Conservation (phyloP, 2,113 vertebrate genomes). For the Pygoscelis antarcticus region DNA sequence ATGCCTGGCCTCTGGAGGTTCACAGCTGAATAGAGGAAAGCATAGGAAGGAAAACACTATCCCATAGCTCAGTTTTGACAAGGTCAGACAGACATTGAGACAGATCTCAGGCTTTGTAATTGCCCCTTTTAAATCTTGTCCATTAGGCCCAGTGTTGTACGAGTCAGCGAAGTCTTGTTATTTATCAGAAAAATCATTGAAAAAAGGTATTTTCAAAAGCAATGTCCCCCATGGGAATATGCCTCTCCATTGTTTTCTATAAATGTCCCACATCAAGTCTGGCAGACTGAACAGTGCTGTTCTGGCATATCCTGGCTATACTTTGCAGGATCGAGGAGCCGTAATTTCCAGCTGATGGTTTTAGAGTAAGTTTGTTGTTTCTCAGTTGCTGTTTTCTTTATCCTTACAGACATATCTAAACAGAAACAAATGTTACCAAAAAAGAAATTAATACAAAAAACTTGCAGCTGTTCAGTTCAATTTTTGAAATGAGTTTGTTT, state of each 20-base stretch:
- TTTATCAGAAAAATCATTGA: neutral
- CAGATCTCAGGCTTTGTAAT: neutral
- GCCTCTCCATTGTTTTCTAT: neutral
- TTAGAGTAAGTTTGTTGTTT: neutral
- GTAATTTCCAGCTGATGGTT: neutral
- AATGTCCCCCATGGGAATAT: neutral
- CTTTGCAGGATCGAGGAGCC: neutral
- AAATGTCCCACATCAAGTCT: neutral
- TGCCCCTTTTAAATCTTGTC: neutral
- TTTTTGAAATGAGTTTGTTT: neutral
- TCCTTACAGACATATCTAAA: neutral
- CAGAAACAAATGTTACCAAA: neutral
- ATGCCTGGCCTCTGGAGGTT: neutral
- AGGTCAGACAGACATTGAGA: neutral
- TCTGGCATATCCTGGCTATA: neutral
- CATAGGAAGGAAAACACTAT: neutral
- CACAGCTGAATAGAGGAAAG: neutral
- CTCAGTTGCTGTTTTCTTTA: neutral
- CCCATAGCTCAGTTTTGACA: neutral
- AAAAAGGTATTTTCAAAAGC: neutral
- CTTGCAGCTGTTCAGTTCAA: accelerated
- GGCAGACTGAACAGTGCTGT: neutral
- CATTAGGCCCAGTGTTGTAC: neutral
- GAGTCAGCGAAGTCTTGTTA: neutral
- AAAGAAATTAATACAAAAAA: neutral